Conservation (phyloP, 1,140 invertebrate genomes). For the Hormaphis cornu region DNA sequence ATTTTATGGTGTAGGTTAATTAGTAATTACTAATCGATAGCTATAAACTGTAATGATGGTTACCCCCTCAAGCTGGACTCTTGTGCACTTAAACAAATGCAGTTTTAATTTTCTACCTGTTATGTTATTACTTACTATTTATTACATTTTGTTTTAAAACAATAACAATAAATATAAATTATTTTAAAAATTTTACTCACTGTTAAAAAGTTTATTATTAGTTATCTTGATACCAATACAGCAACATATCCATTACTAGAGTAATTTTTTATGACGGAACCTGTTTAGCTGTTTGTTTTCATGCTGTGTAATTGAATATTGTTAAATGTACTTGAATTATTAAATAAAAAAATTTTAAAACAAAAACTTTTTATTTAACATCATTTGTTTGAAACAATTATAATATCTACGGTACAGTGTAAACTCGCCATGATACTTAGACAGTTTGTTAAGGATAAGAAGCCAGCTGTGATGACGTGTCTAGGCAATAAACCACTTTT, state of each 20-base stretch:
- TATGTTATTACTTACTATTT: not conserved
- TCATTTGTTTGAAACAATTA: not conserved
- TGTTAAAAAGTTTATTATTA: constrained; percentile 10
- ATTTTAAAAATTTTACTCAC: not conserved
- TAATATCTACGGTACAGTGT: no score
- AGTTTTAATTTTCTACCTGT: not conserved
- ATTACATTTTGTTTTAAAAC: not conserved
- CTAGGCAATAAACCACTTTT: no score
- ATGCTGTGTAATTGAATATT: not conserved
- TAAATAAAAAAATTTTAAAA: not conserved
- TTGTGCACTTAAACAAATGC: constrained; percentile 4
- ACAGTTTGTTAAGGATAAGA: no score
- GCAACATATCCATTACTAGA: not conserved
- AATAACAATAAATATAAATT: not conserved
- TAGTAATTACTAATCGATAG: not conserved
- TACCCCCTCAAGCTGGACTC: not conserved
- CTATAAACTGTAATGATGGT: not conserved
- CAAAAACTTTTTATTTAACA: not conserved
- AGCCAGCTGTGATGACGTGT: no score
- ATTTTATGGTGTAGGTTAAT: constrained; percentile 3
- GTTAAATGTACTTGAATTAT: not conserved
- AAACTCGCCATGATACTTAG: no score
- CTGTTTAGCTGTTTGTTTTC: not conserved
- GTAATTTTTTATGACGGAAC: not conserved
- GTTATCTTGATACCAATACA: not conserved